Percentiles rank a stretch among this genome's conserved stretches.
These are phyloP conservation scores for Bombus superbus DNA, from an alignment of 1,140 invertebrate genomes.

Conservation along the genomic window DNA sequence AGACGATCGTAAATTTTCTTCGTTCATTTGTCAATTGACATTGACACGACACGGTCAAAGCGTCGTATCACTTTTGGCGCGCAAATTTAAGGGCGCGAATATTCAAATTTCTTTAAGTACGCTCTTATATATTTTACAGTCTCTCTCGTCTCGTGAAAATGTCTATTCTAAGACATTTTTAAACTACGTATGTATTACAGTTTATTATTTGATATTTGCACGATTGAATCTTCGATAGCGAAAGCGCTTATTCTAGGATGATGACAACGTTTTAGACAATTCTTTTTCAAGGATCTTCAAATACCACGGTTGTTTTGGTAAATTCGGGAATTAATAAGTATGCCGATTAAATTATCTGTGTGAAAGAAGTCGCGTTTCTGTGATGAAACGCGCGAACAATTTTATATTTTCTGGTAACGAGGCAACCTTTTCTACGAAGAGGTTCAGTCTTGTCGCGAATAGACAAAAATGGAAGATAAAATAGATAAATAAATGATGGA, in stretches of 20 bases:
- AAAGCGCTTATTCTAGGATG: not conserved
- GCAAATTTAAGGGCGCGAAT: not conserved
- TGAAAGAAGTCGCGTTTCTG: not conserved
- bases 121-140: not conserved
- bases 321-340: not conserved
- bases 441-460: not conserved
- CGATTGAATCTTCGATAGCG: no score
- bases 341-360: not conserved
- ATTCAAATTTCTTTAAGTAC: not conserved
- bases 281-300: not conserved
- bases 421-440: not conserved
- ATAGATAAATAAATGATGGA: no score
- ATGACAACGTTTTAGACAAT: not conserved
- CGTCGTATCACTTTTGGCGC: not conserved
- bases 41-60: conserved; percentile 1
- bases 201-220: not conserved
- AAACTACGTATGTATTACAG: not conserved
- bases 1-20: not conserved
- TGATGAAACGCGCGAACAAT: not conserved
- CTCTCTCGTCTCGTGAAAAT: no score
- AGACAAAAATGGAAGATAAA: not conserved
- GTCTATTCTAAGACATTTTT: no score
- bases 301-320: not conserved
- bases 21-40: conserved; percentile 16
- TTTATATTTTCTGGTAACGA: not conserved